Base-by-base conservation (phyloP, 2,797 vertebrate genomes). In the Margarornis squamiger region DNA sequence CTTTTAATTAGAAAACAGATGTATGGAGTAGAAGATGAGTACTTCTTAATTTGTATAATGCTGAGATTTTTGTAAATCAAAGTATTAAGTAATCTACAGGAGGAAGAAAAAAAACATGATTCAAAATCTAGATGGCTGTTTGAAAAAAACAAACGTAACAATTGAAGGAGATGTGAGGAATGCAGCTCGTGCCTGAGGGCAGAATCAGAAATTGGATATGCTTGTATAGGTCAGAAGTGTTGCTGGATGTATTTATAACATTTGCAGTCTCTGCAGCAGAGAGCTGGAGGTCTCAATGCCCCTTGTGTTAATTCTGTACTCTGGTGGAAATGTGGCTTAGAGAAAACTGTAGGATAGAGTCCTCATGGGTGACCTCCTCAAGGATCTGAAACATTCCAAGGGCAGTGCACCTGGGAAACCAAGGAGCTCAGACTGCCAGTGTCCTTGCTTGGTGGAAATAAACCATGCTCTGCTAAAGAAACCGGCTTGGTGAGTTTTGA, bases 401-500 rank as follows among this genome's bases (percentile, higher is more conserved):
- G 45, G 48, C 41, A 45, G 36, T 23, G 36, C 3, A 5, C 49
- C 32, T 62, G 59, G 14, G 24, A 75, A 54, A 38, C 23, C 16
- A n/a, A 48, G 55, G 8, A 65, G 30, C n/a, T 75, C 29, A 23
- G 27, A 26, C 32, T 5, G 17, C 36, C n/a, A 0, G 1, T 5
- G 29, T 36, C 62, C 58, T 78, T 86, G n/a, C 23, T 66, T 57
- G 29, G 67, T 14, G 2, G 26, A 62, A 67, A 49, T 43, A 78
- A 82, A 61, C 58, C 0, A 0, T 5, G 21, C n/a, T 83, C 24
- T 3, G 4, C 81, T 90, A 43, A 88, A 91, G 92, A 43, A 97
- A 95, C 93, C 32, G 32, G 78, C 65, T 88, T 10, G 18, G 73
- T 86, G 87, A 74, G 80, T 90, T 96, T 90, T 86, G 34, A 38